Evolutionary conservation across 2,113 vertebrate genomes (phyloP).

Genomic region (Menidia beryllina): DNA sequence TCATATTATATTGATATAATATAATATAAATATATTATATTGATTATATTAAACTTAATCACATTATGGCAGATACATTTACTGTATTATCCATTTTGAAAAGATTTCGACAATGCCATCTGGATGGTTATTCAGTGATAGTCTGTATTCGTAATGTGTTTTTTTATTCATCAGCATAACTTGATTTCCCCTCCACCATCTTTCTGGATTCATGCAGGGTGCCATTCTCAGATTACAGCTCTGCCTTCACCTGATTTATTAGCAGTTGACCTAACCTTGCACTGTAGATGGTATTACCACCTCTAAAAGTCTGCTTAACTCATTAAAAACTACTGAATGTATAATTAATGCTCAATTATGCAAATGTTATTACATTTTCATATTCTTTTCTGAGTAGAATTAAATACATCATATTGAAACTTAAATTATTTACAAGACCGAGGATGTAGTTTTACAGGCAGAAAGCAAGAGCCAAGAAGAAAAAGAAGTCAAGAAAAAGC

Average conservation of each 20-base stretch:
- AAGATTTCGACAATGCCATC: background rate
- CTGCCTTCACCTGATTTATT: constrained; percentile 53
- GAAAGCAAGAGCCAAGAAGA: constrained; percentile 21
- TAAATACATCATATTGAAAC: constrained; percentile 81
- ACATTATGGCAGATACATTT: background rate
- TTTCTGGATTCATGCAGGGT: constrained; percentile 21
- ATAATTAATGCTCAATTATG: constrained; percentile 84
- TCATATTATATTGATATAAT: no score
- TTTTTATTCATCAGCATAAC: constrained; percentile 30
- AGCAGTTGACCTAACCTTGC: constrained; percentile 78
- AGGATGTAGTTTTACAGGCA: constrained; percentile 60
- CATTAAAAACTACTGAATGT: constrained; percentile 81
- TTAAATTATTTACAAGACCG: constrained; percentile 81
- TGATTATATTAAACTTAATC: no score
- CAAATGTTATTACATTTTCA: constrained; percentile 83
- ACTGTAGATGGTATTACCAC: constrained; percentile 30
- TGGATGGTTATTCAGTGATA: background rate
- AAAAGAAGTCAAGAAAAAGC: constrained; percentile 19
- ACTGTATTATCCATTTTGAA: background rate
- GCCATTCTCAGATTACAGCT: constrained; percentile 29
- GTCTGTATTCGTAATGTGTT: constrained; percentile 35
- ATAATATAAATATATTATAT: no score
- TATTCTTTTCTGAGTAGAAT: constrained; percentile 76
- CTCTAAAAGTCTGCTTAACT: constrained; percentile 75
- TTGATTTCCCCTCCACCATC: constrained; percentile 13